Conservation (phyloP, 2,113 vertebrate species). For the Chaetura pelagica region DNA sequence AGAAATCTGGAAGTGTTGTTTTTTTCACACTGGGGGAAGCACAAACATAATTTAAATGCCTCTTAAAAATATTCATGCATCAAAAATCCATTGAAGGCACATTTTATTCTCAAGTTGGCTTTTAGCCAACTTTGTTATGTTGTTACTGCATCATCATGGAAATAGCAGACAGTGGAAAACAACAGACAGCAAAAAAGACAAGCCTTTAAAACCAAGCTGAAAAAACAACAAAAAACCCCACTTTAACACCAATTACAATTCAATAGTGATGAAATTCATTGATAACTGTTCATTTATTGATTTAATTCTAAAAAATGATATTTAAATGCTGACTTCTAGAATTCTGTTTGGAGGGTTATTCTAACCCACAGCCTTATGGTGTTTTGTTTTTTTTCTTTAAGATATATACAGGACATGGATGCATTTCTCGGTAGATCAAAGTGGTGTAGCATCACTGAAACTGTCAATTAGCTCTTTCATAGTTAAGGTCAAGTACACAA, state of each 20-base stretch:
- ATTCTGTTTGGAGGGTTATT: not conserved
- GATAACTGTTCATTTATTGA: not conserved
- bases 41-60: conserved; percentile 74
- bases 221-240: not conserved
- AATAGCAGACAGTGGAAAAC: conserved; percentile 34
- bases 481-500: not conserved
- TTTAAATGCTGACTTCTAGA: not conserved
- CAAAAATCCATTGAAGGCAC: conserved; percentile 42
- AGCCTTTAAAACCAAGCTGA: not conserved
- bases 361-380: not conserved
- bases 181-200: not conserved
- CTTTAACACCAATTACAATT: not conserved
- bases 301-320: not conserved
- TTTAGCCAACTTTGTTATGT: conserved; percentile 60
- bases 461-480: not conserved
- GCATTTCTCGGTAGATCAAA: not conserved
- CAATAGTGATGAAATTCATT: not conserved
- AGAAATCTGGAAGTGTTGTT: conserved; percentile 47
- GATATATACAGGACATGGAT: not conserved
- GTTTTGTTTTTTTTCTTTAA: not conserved
- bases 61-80: conserved; percentile 49
- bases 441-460: not conserved
- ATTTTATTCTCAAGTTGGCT: conserved; percentile 39
- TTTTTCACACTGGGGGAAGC: conserved; percentile 51
- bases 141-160: conserved; percentile 48